Evolutionary conservation across 2,888 invertebrate species (phyloP), one percentile per base, ranked within the genome.

Genomic region (Lithophane ornitopus): DNA sequence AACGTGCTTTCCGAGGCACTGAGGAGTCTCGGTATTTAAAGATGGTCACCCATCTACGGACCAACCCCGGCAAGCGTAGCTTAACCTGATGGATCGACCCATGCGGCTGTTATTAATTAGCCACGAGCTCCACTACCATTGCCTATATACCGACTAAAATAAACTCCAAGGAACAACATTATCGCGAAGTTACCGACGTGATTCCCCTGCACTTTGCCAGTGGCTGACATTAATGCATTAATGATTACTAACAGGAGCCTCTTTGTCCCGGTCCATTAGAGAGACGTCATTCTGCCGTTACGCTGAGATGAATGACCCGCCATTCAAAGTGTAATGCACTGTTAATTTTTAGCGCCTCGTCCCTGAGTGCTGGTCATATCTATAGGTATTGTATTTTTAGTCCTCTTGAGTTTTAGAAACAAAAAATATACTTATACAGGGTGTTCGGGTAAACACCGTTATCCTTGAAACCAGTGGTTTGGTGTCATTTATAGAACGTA

Each of bases 291-390:
- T 89, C 88, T 82, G 86, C 90, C 91, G 92, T 92, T 92, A 92
- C 81, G 87, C 85, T 70, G 90, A 92, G 92, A 93, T 92, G 91
- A 93, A 92, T 92, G 91, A 91, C 90, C 90, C 87, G 90, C 88
- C 91, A 88, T 92, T 92, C 88, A 91, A 89, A 83, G 89, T 84
- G 88, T 92, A 93, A 93, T 92, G 91, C 91, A 90, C 83, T 88
- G 88, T 86, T 89, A 89, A 89, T 90, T 91, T 91, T 89, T 85
- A 81, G 89, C 88, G 87, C 46, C 49, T 46, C 44, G 44, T 44
- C 6, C 52, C 61, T 68, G 81, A 76, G 81, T 81, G 85, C 76
- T 81, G 61, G 58, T 66, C 59, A 80, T 72, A 59, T 81, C 73
- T 68, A 56, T 49, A 46, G 52, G 68, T 52, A 59, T 68, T 67